These are phyloP conservation scores for Piliocolobus tephrosceles DNA, from an alignment of 2,113 vertebrate genomes.

Conservation along the genomic window DNA sequence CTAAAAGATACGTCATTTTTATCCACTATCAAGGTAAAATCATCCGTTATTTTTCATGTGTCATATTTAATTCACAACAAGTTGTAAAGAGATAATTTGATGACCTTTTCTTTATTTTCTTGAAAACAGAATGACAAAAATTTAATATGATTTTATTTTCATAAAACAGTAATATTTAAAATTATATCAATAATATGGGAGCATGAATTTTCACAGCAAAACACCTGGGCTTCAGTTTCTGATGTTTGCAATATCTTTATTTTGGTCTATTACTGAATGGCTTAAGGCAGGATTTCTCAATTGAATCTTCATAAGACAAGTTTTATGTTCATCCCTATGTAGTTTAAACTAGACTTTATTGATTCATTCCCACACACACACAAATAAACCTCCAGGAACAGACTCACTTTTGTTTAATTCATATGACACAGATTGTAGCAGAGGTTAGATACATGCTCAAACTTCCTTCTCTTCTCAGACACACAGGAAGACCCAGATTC, in stretches of 20 bases:
- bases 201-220: background rate
- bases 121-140: conserved; percentile 34
- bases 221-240: background rate
- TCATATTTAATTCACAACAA: conserved; percentile 3
- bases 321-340: background rate
- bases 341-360: conserved; percentile 2
- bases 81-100: background rate
- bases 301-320: background rate
- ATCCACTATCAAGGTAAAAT: background rate
- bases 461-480: background rate
- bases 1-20: background rate
- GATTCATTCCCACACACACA: background rate
- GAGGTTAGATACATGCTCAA: background rate
- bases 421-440: background rate
- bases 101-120: background rate
- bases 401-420: background rate
- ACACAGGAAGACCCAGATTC: background rate
- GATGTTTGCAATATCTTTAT: background rate
- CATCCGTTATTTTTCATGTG: background rate
- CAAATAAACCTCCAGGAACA: background rate
- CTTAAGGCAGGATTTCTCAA: background rate
- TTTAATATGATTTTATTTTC: background rate
- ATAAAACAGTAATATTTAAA: background rate
- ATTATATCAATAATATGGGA: background rate
- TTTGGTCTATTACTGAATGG: background rate